These are phyloP conservation scores for Scotopteryx bipunctaria DNA, from an alignment of 2,888 invertebrate species.

Conservation along the genomic window DNA sequence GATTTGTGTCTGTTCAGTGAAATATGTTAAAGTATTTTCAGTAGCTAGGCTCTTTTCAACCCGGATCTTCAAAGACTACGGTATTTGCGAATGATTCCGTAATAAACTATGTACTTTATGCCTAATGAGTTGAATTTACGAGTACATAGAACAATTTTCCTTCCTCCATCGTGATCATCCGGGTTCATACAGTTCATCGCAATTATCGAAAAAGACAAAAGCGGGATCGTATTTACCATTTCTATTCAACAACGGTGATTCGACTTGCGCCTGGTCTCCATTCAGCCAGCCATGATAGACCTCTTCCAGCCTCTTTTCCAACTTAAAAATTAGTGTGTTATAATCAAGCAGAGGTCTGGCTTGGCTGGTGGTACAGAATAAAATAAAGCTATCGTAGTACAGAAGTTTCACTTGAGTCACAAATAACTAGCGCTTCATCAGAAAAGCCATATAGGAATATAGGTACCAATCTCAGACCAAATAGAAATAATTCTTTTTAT, in stretches of 20 bases:
- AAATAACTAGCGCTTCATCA: too few species aligned
- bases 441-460: background rate
- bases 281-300: background rate
- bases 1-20: too few species aligned
- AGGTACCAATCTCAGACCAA: too few species aligned
- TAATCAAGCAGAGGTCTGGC: constrained; percentile 38
- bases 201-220: constrained; percentile 41
- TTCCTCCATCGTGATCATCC: background rate
- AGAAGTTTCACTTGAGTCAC: background rate
- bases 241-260: constrained; percentile 49
- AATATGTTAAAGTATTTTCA: too few species aligned
- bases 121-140: too few species aligned
- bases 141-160: background rate
- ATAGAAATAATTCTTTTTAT: too few species aligned
- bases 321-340: constrained; percentile 29
- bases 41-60: too few species aligned
- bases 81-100: too few species aligned
- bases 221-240: constrained; percentile 40
- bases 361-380: constrained; percentile 29
- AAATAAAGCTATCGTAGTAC: background rate
- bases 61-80: too few species aligned
- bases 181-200: background rate
- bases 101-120: too few species aligned
- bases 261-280: constrained; percentile 33
- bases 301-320: constrained; percentile 17